phyloP scores from a whole-genome alignment of 2,888 invertebrate species.

The Hydropsyche betteni region DNA sequence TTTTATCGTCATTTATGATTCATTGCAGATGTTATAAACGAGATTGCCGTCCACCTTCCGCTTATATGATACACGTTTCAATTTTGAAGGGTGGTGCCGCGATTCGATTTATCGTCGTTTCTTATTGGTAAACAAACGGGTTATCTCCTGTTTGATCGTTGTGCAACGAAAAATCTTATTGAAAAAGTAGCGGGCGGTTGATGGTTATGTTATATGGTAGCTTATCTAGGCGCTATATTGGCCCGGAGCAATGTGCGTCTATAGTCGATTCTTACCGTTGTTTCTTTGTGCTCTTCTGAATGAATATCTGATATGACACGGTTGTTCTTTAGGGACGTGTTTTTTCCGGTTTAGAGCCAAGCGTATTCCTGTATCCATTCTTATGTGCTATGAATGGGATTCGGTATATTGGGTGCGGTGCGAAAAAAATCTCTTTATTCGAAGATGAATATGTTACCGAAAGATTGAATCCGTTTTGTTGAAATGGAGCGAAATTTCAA shows the following conservation, averaged over 20 bases:
- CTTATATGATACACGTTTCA: not conserved
- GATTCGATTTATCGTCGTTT: constrained; percentile 3
- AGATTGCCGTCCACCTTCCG: not conserved
- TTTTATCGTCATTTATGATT: no score
- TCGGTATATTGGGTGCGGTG: no score
- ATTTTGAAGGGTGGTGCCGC: not conserved
- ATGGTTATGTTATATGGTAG: constrained; percentile 6
- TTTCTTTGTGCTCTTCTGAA: constrained; percentile 2
- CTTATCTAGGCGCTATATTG: constrained; percentile 13
- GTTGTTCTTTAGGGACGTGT: no score
- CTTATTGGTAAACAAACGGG: constrained; percentile 17
- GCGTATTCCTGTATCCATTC: no score
- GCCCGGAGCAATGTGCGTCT: not conserved
- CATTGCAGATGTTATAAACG: no score
- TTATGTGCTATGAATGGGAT: no score
- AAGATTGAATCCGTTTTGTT: no score
- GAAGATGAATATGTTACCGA: no score
- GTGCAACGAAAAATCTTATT: constrained; percentile 17
- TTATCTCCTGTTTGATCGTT: not conserved
- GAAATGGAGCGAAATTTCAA: no score
- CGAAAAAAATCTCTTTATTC: no score
- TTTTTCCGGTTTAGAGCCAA: no score
- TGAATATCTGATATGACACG: no score
- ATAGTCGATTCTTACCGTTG: constrained; percentile 18
- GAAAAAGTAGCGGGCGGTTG: constrained; percentile 27